Base-by-base conservation (phyloP, 1,140 invertebrate species). In the Hydropsyche tenuis region DNA sequence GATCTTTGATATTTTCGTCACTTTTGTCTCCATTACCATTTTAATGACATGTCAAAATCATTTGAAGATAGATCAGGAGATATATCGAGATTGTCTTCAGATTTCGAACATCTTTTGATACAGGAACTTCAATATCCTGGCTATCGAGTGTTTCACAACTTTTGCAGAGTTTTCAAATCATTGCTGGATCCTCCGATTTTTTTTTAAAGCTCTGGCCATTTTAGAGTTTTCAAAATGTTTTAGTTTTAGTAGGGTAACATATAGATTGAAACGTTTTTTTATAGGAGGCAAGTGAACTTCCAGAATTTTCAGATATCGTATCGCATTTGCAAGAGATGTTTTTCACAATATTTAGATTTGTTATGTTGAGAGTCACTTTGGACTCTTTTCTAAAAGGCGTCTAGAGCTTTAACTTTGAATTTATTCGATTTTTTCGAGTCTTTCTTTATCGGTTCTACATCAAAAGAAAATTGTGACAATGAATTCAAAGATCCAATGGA, bases 121-220 rank as follows among this genome's bases (percentile, higher is more conserved):
- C 1, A 9, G n/a, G 23, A 22, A 53, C 37, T 45, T 20, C 30
- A 42, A 0, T 22, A 60, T 73, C 68, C 45, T 72, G 62, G 16
- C 12, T 27, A 42, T 73, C 73, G 11, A 77, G 51, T 9, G 53
- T 71, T 75, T 77, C 76, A 62, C 73, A 77, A 68, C 76, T 77
- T 27, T 73, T 74, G 73, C 65, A 4, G 48, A 43, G 25, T 69
- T 69, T 43, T 66, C 69, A 18, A 63, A 53, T n/a, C n/a, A 3
- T 12, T 20, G 14, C 53, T 63, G 16, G 73, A 72, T 62, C n/a
- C n/a, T n/a, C n/a, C 71, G 53, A 42, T 64, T 64, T 4, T 1
- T 11, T 16, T 27, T 27, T 9, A 75, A 16, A n/a, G 72, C 75
- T 62, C 37, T 65, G 18, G 65, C 75, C 69, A 74, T 60, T 64